Percentiles rank a stretch among this genome's conserved stretches.
phyloP scores from a whole-genome alignment of 1,140 invertebrate species.

The Meloidogyne exigua region DNA sequence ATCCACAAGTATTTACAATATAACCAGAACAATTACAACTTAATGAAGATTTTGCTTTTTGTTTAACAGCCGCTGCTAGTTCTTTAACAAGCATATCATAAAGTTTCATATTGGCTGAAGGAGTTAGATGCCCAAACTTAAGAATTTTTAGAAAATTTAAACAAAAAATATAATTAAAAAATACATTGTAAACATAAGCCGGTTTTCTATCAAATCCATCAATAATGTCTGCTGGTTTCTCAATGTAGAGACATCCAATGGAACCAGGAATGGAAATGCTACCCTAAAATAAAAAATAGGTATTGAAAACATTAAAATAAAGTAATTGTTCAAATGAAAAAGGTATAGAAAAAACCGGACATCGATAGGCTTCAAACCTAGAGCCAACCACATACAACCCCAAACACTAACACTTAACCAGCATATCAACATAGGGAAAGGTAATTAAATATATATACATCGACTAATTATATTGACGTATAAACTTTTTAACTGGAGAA shows the following conservation, averaged over 20 bases:
- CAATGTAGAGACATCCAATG: conserved; percentile 51
- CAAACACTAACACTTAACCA: background rate
- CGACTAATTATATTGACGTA: no score
- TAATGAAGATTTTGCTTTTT: conserved; percentile 74
- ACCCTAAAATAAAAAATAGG: conserved; percentile 29
- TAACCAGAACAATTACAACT: conserved; percentile 74
- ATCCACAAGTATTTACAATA: conserved; percentile 96
- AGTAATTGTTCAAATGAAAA: no score
- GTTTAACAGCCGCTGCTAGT: conserved; percentile 77
- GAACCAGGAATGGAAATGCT: conserved; percentile 54
- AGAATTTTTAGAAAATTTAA: conserved; percentile 77
- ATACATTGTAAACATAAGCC: conserved; percentile 50
- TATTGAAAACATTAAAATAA: no score
- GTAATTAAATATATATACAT: no score
- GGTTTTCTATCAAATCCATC: conserved; percentile 52
- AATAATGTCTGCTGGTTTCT: conserved; percentile 55
- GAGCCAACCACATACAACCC: background rate
- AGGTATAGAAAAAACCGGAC: background rate
- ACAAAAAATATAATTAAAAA: conserved; percentile 10
- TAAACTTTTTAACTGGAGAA: no score
- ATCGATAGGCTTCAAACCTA: background rate
- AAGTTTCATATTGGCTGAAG: conserved; percentile 76
- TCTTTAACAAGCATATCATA: conserved; percentile 82
- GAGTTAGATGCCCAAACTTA: conserved; percentile 84
- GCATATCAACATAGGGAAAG: no score